Base-by-base conservation (phyloP, 2,888 invertebrate genomes). In the Leuctra nigra region DNA sequence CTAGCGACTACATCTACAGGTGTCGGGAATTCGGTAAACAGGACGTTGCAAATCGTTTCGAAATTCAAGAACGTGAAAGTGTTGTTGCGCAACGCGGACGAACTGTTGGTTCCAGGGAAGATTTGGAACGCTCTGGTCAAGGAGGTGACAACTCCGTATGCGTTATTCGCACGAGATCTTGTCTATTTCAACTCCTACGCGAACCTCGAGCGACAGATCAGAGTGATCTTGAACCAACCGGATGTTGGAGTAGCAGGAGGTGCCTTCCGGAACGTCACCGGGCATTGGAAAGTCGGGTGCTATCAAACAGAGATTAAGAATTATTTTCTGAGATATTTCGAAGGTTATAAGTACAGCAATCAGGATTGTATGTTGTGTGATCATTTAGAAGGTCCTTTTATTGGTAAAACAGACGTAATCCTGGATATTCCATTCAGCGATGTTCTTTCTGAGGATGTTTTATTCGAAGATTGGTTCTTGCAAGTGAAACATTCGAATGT, bases 331-430 rank as follows among this genome's bases (percentile, higher is more conserved):
- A 57, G 53, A 2, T 67, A 65, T 54, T 48, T 60, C 0, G 60
- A 64, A 23, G 69, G 69, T 3, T 69, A 69, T 48, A 63, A 64
- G 13, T 61, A 64, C 47, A 69, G 68, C 0, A 36, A 59, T 2
- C 63, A 66, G 11, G 68, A 68, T 55, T 69, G 68, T 55, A 62
- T 68, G 61, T 63, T 63, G 44, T 69, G 69, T 62, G 67, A 68
- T 59, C 64, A 68, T 52, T 54, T 66, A 2, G 61, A 64, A 48
- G 68, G 67, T 4, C 68, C 69, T 4, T 66, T 69, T 56, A 55
- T 69, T 4, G 57, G 62, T 1, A 61, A 57, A 29, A 67, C 64
- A n/a, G 57, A 53, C 4, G 38, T 63, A 1, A 50, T 68, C 3
- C 48, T 39, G n/a, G 44, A 60, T 2, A 46, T 63, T 33, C 54